Conservation (phyloP, 2,113 vertebrate species). For the Progne subis region DNA sequence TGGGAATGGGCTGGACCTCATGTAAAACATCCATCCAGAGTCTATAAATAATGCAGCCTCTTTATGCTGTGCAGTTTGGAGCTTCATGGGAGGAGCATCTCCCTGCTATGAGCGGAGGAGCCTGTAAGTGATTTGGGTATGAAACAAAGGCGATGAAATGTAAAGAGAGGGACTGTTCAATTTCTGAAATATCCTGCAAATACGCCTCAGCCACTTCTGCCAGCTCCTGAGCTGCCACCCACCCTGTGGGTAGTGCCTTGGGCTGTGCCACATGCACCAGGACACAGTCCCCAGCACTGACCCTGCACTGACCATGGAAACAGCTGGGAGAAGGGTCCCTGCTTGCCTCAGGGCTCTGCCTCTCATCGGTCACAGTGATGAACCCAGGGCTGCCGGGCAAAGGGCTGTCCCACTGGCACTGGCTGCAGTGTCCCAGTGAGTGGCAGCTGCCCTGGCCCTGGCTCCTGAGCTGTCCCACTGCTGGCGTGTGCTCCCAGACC, state of each 20-base stretch:
- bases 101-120: conserved; percentile 9
- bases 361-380: rapidly evolving
- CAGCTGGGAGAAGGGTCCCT: background rate
- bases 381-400: rapidly evolving
- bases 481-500: rapidly evolving
- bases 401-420: background rate
- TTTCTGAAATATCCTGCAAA: background rate
- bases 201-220: background rate
- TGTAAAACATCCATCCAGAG: conserved; percentile 50
- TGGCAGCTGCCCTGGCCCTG: background rate
- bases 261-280: background rate
- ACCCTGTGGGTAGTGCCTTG: background rate
- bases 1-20: conserved; percentile 44
- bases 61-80: conserved; percentile 38
- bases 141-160: conserved; percentile 57
- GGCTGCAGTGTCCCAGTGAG: background rate
- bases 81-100: conserved; percentile 66
- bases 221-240: background rate
- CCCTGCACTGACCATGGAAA: background rate
- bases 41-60: conserved; percentile 69
- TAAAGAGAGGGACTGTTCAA: background rate
- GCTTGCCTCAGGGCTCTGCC: background rate
- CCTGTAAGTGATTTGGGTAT: conserved; percentile 40
- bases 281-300: background rate
- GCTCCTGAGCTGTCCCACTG: background rate